Evolutionary conservation across 1,140 invertebrate genomes (phyloP), one percentile per base, ranked within the genome.

Genomic region (Drosophila busckii): DNA sequence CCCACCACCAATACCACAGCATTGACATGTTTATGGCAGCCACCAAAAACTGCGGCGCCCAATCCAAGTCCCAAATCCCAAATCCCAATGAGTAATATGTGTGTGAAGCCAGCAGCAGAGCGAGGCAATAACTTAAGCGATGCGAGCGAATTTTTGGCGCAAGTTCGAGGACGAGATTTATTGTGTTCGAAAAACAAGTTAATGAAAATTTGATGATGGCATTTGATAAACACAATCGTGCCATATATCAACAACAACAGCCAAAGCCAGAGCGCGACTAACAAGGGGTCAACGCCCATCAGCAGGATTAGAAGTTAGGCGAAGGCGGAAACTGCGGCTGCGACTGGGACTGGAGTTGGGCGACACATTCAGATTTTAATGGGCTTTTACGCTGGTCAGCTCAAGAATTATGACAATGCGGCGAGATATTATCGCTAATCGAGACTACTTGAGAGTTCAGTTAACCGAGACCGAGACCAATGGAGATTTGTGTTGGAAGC

Each of bases 141-240:
- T n/a, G n/a, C n/a, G n/a, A n/a, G n/a, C n/a, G n/a, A n/a, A n/a
- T n/a, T 28, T 63, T 22, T 13, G 10, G 13, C 0, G 23, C 4
- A 44, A 17, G 28, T 50, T 34, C 12, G 25, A 44, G 42, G 20
- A 53, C 32, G 40, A 67, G 70, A 76, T 75, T 76, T 76, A 76
- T 76, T 65, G 65, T 55, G 19, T 56, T 23, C 42, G 54, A 54
- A 38, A 66, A 66, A 76, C 34, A 76, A 78, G 73, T 78, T 78
- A 80, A 80, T 78, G 73, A 80, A 78, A 80, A 68, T 73, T 68
- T 80, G 71, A 78, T 78, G 68, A 80, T 71, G 73, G 50, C 73
- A 54, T 68, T 80, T 76, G 73, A 78, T 80, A 78, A 78, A 64
- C 71, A 55, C 58, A 67, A 45, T 45, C 53, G 44, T 44, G 26